Percentiles rank a stretch among this genome's conserved stretches.
Conservation (phyloP, 2,113 vertebrate genomes). For the Tursiops truncatus region DNA sequence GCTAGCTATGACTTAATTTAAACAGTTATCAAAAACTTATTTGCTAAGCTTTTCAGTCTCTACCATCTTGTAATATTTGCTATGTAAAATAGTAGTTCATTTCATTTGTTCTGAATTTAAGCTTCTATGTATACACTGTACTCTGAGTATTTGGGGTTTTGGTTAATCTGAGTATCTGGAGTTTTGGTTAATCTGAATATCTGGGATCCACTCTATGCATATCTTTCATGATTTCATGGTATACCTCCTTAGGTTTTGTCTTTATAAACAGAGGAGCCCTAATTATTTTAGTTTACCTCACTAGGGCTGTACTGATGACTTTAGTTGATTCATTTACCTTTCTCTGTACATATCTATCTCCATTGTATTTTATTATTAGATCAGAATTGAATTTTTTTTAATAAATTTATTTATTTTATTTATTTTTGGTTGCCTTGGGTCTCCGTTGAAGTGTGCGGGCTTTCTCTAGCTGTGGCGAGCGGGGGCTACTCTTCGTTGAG, state of each 20-base stretch:
- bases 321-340: neutral
- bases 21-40: neutral
- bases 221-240: neutral
- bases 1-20: neutral
- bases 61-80: neutral
- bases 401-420: too few species aligned
- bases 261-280: neutral
- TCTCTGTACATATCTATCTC: neutral
- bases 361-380: neutral
- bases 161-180: neutral
- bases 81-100: neutral
- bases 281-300: neutral
- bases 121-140: neutral
- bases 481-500: too few species aligned
- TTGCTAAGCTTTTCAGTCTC: neutral
- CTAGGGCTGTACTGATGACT: neutral
- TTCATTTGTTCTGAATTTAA: constrained; percentile 20
- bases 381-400: neutral
- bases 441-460: too few species aligned
- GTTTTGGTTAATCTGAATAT: neutral
- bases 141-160: neutral
- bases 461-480: too few species aligned
- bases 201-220: neutral
- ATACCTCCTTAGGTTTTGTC: neutral
- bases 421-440: too few species aligned